Conservation (phyloP, 2,113 vertebrate species). For the Oophaga pumilio region DNA sequence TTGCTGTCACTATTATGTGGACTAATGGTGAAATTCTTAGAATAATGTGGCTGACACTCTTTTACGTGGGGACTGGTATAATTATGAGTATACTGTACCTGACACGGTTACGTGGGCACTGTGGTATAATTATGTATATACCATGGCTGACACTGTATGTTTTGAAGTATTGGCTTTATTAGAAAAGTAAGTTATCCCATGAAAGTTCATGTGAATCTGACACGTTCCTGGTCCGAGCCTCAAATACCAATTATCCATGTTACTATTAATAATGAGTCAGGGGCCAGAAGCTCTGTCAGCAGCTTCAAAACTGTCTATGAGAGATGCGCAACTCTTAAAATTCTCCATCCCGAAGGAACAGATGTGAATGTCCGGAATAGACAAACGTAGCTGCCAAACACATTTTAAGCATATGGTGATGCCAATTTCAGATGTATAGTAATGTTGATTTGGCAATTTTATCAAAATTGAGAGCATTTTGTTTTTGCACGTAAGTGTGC, state of each 20-base stretch:
- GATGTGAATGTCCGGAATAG: slow-evolving; percentile 30
- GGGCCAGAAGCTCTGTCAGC: slow-evolving; percentile 53
- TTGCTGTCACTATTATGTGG: no score
- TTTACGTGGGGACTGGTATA: no score
- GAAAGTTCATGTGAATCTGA: not conserved
- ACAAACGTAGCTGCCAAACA: slow-evolving; percentile 12
- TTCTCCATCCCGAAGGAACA: slow-evolving; percentile 3
- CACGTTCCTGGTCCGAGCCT: not conserved
- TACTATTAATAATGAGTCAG: slow-evolving; percentile 59
- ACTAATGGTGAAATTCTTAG: no score
- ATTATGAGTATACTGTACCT: no score
- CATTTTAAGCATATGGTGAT: slow-evolving; percentile 31
- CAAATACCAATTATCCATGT: slow-evolving; percentile 50
- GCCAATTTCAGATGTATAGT: slow-evolving; percentile 34
- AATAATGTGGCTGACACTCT: no score
- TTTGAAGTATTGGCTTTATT: not conserved
- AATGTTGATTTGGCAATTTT: slow-evolving; percentile 27
- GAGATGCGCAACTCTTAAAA: slow-evolving; percentile 31
- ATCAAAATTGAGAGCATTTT: slow-evolving; percentile 1
- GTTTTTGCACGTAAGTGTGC: slow-evolving; percentile 26
- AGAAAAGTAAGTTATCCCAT: no score
- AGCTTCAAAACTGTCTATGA: slow-evolving; percentile 44
- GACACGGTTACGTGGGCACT: no score
- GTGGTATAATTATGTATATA: no score
- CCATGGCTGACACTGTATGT: not conserved